Conservation (phyloP, 2,888 invertebrate species). For the Pristionchus exspectatus region DNA sequence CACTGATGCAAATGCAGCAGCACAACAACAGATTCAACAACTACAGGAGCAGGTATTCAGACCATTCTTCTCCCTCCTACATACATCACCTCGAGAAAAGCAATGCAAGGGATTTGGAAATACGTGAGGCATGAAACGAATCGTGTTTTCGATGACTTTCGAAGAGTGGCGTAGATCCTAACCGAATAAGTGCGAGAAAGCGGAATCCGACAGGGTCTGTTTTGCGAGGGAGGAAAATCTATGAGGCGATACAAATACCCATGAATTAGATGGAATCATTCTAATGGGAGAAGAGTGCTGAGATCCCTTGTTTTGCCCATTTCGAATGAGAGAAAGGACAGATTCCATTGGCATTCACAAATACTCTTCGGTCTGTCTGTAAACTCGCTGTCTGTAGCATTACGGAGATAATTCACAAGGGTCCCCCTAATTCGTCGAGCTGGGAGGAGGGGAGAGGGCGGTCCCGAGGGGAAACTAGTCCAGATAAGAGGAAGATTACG, state of each 20-base stretch:
- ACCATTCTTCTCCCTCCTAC: neutral
- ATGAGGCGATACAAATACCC: conserved; percentile 9
- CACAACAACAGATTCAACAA: conserved; percentile 77
- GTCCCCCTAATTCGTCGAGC: neutral
- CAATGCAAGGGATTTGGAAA: neutral
- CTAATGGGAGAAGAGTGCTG: neutral
- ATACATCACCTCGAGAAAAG: neutral
- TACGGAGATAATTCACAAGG: neutral
- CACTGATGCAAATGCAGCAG: conserved; percentile 71
- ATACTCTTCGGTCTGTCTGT: neutral
- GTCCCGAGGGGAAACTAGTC: conserved; percentile 18
- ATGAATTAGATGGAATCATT: conserved; percentile 1
- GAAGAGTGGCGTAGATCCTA: neutral
- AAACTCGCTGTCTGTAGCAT: neutral
- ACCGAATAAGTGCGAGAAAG: neutral
- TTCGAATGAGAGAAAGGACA: neutral
- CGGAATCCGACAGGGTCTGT: neutral
- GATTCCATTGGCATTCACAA: neutral
- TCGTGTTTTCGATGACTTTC: conserved; percentile 20
- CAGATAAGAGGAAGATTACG: conserved; percentile 1
- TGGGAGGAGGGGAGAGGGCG: neutral
- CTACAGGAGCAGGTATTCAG: conserved; percentile 70
- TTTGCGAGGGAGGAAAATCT: neutral
- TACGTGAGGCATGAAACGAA: conserved; percentile 26
- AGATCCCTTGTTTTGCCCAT: neutral